A percentile compares a stretch with the other conserved stretches of the same genome.
Evolutionary conservation across 2,797 vertebrate genomes (phyloP).

Genomic region (Pseudochirops corinnae): DNA sequence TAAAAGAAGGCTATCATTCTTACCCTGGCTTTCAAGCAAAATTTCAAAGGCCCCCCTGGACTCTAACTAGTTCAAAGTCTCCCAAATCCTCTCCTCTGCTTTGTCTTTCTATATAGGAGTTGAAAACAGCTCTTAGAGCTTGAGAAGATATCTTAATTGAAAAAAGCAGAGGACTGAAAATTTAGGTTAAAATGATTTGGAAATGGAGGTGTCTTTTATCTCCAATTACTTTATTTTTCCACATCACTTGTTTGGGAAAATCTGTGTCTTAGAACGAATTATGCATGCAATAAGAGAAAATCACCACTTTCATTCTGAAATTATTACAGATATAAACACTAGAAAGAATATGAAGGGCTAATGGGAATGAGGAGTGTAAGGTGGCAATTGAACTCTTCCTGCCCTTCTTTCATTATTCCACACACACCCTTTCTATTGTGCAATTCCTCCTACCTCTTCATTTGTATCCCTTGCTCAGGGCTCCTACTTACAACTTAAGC

Average conservation of each 20-base stretch:
- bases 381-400: not conserved
- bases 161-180: not conserved
- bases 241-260: not conserved
- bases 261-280: not conserved
- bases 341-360: not conserved
- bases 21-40: constrained; percentile 24
- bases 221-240: not conserved
- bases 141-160: not conserved
- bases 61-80: constrained; percentile 11
- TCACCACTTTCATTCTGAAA: not conserved
- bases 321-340: not conserved
- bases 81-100: constrained; percentile 4
- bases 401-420: not conserved
- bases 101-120: not conserved
- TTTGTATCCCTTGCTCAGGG: not conserved
- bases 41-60: not conserved
- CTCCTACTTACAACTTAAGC: not conserved
- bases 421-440: not conserved
- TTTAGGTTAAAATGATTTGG: not conserved
- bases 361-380: not conserved
- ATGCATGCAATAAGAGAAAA: not conserved
- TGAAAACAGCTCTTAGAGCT: not conserved
- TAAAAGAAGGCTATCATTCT: constrained; percentile 24
- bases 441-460: not conserved
- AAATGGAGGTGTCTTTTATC: not conserved